These are phyloP conservation scores for Habropoda laboriosa DNA, from an alignment of 1,140 invertebrate genomes.

Conservation along the genomic window DNA sequence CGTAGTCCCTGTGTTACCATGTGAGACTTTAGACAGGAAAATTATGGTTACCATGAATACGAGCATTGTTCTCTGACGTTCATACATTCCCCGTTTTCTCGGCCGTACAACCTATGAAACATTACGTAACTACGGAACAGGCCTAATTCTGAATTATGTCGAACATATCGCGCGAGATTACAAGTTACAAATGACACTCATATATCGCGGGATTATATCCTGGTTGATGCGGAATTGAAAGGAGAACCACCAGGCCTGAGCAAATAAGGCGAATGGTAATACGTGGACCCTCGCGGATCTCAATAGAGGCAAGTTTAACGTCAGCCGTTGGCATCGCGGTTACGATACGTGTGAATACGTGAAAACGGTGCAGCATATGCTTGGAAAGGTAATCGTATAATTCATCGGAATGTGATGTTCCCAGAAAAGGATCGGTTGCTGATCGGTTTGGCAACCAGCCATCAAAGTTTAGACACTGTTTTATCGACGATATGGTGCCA, in stretches of 20 bases:
- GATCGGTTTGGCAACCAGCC: constrained; percentile 1
- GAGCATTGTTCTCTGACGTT: neutral
- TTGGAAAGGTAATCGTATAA: constrained; percentile 48
- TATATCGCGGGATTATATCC: constrained; percentile 73
- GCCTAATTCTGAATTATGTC: constrained; percentile 71
- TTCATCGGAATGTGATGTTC: constrained; percentile 34
- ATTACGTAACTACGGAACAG: constrained; percentile 8
- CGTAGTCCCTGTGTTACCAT: too few species aligned
- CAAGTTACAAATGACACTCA: constrained; percentile 74
- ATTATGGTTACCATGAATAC: neutral
- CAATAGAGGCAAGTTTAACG: constrained; percentile 18
- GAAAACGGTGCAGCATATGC: constrained; percentile 51
- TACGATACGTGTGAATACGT: constrained; percentile 32
- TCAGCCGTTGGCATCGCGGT: neutral
- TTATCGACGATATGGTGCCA: neutral
- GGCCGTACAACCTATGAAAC: too few species aligned
- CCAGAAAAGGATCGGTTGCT: neutral
- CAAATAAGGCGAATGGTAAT: constrained; percentile 55
- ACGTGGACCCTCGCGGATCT: constrained; percentile 18
- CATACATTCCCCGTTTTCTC: neutral
- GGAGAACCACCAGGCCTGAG: constrained; percentile 56
- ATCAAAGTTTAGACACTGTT: neutral
- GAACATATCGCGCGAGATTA: constrained; percentile 68
- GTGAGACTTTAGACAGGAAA: neutral
- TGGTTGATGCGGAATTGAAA: constrained; percentile 58